phyloP scores from a whole-genome alignment of 2,113 vertebrate genomes.

The Petrocephalus zakoni region DNA sequence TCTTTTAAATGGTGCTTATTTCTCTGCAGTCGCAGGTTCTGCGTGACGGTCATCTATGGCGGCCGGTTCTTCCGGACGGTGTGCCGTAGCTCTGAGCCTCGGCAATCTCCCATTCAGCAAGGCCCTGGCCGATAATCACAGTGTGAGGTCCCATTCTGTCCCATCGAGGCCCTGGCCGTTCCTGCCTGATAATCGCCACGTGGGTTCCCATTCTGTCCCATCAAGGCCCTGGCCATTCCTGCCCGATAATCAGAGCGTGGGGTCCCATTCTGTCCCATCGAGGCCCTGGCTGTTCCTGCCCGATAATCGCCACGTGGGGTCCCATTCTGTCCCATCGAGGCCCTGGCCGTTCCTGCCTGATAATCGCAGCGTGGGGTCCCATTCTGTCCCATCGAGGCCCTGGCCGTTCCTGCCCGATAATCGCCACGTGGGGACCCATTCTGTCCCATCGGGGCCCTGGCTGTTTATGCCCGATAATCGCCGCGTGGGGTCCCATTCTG shows the following conservation, averaged over 20 bases:
- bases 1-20: background rate
- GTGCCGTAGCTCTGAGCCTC: background rate
- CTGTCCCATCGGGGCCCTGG: too few species aligned
- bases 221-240: too few species aligned
- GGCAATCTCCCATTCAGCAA: too few species aligned
- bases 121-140: too few species aligned
- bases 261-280: background rate
- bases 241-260: too few species aligned
- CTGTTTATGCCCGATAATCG: too few species aligned
- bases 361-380: too few species aligned
- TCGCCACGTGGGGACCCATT: too few species aligned
- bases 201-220: too few species aligned
- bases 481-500: too few species aligned
- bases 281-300: background rate
- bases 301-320: conserved; percentile 14
- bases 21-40: background rate
- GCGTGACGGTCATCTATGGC: background rate
- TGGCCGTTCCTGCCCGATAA: background rate
- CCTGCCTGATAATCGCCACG: conserved; percentile 11
- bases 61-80: background rate
- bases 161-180: background rate
- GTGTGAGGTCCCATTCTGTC: background rate
- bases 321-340: too few species aligned
- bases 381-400: background rate
- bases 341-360: too few species aligned